Evolutionary conservation across 2,888 invertebrate species (phyloP), one percentile per base, ranked within the genome.

Genomic region (Nymphalis polychloros): DNA sequence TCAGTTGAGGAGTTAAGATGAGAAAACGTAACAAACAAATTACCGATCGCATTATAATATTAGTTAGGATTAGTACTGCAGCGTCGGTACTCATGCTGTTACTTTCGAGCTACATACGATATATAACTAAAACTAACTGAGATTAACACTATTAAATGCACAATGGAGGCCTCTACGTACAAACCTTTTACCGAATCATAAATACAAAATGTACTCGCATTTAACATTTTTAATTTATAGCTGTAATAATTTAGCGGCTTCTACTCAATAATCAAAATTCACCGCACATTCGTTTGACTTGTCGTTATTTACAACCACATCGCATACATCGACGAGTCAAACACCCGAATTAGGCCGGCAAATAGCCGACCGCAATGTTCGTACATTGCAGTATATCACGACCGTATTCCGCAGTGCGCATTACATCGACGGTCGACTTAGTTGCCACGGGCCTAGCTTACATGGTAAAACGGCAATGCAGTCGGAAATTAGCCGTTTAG

Each of bases 351-450:
- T 70, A 72, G 72, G 67, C 70, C 72, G 70, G 69, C 67, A 65
- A 67, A 70, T 72, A 67, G 64, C 59, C 70, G 66, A 73, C 73
- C 72, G 69, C 71, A 72, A 67, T 69, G 67, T 63, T 52, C 69
- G 47, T 31, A 59, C 69, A 79, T 76, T 79, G 78, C 80, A 76
- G 78, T 78, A 77, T 78, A 80, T 78, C 77, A 76, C 78, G 80
- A 77, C 73, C 74, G 76, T 71, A 68, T 66, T 65, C 82, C 80
- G 81, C 83, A 80, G 66, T 80, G 81, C 80, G 82, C 79, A 76
- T 79, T 77, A 77, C 80, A 79, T 76, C 69, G 81, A 75, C 67
- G 75, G 74, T 67, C 75, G 74, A 73, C 71, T 73, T 66, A 63
- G 69, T 68, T 67, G 64, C 53, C 64, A 59, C 70, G 65, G 55